Conservation (phyloP, 2,888 invertebrate genomes). For the Myathropa florea region DNA sequence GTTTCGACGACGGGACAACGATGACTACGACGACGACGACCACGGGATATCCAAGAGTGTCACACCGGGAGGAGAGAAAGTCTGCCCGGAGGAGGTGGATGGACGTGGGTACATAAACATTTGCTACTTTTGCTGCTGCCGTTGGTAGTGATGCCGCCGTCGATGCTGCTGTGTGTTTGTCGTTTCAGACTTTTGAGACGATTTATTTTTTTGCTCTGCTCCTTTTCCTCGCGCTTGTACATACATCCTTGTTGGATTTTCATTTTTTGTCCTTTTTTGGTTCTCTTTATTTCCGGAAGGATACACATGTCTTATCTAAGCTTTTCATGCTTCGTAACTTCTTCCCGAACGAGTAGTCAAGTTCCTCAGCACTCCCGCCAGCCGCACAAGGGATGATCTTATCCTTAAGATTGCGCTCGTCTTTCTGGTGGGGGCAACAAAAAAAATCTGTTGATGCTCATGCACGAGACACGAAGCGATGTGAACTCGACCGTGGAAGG, state of each 20-base stretch:
- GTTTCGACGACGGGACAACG: slow-evolving; percentile 65
- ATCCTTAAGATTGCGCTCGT: slow-evolving; percentile 23
- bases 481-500: too few relatives aligned
- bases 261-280: neutral
- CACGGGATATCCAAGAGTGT: slow-evolving; percentile 61
- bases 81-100: slow-evolving; percentile 6
- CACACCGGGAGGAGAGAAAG: neutral
- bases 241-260: neutral
- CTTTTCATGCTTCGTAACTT: slow-evolving; percentile 69
- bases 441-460: slow-evolving; percentile 38
- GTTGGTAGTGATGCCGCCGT: slow-evolving; percentile 4
- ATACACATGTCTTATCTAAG: slow-evolving; percentile 71
- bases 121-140: slow-evolving; percentile 4
- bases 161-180: neutral
- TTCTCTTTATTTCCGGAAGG: slow-evolving; percentile 69
- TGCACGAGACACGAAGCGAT: too few relatives aligned
- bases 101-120: slow-evolving; percentile 60
- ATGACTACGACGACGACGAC: slow-evolving; percentile 49
- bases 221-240: slow-evolving; percentile 7
- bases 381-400: slow-evolving; percentile 44
- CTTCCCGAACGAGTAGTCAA: slow-evolving; percentile 48
- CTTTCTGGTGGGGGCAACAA: neutral
- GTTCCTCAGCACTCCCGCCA: slow-evolving; percentile 2
- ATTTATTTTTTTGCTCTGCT: slow-evolving; percentile 9
- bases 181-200: slow-evolving; percentile 25